A percentile compares a stretch with the other conserved stretches of the same genome.
Conservation (phyloP, 2,888 invertebrate species). For the Andrena hattorfiana region DNA sequence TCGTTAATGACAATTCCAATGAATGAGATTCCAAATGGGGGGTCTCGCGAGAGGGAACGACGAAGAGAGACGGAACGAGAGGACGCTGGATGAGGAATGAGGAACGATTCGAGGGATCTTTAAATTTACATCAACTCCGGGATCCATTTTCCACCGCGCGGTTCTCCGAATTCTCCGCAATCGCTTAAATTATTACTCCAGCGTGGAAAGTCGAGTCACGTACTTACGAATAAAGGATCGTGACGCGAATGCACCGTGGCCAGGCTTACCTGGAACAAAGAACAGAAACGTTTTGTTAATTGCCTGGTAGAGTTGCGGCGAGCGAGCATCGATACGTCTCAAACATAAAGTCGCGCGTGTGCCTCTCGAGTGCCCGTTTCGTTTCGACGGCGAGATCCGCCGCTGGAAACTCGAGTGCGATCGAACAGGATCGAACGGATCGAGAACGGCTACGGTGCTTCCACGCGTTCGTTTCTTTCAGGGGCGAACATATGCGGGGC, state of each 20-base stretch:
- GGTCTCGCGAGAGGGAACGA: neutral
- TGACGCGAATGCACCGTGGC: constrained; percentile 29
- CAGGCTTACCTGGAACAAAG: constrained; percentile 67
- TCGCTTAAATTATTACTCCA: constrained; percentile 13
- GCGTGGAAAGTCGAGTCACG: constrained; percentile 44
- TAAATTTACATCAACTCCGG: constrained; percentile 51
- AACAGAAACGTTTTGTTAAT: constrained; percentile 36
- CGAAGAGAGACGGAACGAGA: neutral
- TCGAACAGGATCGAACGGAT: constrained; percentile 57
- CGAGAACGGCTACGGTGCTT: constrained; percentile 28
- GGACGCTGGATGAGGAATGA: neutral
- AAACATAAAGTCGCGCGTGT: neutral
- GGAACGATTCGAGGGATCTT: constrained; percentile 30
- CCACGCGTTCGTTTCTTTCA: constrained; percentile 52
- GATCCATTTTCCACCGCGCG: neutral
- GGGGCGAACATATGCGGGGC: constrained; percentile 50
- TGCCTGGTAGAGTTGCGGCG: neutral
- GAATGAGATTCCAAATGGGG: neutral
- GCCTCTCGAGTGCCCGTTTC: neutral
- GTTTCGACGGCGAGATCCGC: neutral
- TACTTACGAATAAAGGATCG: constrained; percentile 54
- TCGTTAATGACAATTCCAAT: neutral
- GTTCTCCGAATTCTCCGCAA: constrained; percentile 13
- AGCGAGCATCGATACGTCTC: constrained; percentile 6
- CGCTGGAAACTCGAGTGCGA: constrained; percentile 15